phyloP scores from a whole-genome alignment of 2,113 vertebrate genomes.

The Lanius collurio region DNA sequence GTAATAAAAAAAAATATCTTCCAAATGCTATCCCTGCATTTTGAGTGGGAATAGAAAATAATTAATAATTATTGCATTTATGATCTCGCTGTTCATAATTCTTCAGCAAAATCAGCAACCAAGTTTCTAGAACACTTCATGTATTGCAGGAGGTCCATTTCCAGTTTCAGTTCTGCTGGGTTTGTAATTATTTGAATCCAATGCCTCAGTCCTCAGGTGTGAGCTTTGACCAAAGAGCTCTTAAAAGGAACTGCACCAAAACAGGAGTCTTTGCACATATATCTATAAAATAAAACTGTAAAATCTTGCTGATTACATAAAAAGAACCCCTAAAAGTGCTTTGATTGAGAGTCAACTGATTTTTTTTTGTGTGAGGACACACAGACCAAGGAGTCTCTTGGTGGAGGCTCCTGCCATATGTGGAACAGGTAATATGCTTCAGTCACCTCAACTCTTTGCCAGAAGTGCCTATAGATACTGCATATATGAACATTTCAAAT shows the following conservation, averaged over 20 bases:
- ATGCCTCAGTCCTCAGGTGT: background rate
- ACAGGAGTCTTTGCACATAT: background rate
- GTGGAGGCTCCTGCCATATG: background rate
- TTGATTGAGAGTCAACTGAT: background rate
- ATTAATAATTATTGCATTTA: background rate
- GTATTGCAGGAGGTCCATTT: background rate
- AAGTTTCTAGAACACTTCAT: background rate
- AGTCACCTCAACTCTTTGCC: background rate
- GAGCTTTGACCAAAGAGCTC: background rate
- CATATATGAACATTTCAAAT: background rate
- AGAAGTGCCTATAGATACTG: background rate
- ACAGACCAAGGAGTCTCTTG: background rate
- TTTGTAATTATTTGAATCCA: background rate
- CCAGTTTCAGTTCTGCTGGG: background rate
- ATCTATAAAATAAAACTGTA: background rate
- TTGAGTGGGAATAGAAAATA: background rate
- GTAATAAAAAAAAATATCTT: background rate
- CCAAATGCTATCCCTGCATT: background rate
- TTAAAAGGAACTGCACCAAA: background rate
- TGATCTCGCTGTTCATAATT: background rate
- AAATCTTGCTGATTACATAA: background rate
- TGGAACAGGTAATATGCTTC: background rate
- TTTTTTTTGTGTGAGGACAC: background rate
- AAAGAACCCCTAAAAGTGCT: background rate
- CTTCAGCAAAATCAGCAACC: background rate